Base-by-base conservation (phyloP, 1,140 invertebrate species). In the Brachionus koreanus region DNA sequence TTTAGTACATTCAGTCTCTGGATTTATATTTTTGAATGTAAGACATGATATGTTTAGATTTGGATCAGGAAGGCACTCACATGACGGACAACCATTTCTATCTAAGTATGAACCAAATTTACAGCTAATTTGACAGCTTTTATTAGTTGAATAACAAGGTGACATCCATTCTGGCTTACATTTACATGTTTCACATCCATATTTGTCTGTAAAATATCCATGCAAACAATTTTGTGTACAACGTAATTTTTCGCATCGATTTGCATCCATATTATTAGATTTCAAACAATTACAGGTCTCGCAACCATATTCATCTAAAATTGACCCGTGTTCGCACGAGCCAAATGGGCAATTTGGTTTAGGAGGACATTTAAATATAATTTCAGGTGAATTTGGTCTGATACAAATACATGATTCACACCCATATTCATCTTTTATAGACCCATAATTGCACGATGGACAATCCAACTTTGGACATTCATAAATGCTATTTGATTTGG, bases 401-500 rank as follows among this genome's bases (percentile, higher is more conserved):
- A 82, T 82, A 46, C 77, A 82, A 49, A 82, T 69, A 33, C 77
- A 82, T 33, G 77, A 65, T 23, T 82, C 77, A n/a, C 77, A 82
- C 9, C 57, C 57, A 35, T 82, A 82, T 65, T 82, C 77, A 35
- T 82, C 77, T 65, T 82, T 82, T 33, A 82, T 65, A 29, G 77
- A 43, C 1, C 77, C 77, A 52, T 65, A 82, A 19, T 82, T 49
- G n/a, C 77, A 82, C 5, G 77, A 52, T 6, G 39, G 42, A 35
- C 77, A 82, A 12, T 82, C 57, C 10, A 82, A n/a, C 42, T 67
- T 46, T 25, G 77, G 77, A 82, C 77, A 82, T 33, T 52, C 52
- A 35, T 82, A 63, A 67, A 63, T 42, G 7, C 23, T 39, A 25
- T 16, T 63, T 16, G 77, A 57, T 9, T 37, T 65, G 9, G 77